phyloP scores from a whole-genome alignment of 2,888 invertebrate genomes.

The Keiferia lycopersicella region DNA sequence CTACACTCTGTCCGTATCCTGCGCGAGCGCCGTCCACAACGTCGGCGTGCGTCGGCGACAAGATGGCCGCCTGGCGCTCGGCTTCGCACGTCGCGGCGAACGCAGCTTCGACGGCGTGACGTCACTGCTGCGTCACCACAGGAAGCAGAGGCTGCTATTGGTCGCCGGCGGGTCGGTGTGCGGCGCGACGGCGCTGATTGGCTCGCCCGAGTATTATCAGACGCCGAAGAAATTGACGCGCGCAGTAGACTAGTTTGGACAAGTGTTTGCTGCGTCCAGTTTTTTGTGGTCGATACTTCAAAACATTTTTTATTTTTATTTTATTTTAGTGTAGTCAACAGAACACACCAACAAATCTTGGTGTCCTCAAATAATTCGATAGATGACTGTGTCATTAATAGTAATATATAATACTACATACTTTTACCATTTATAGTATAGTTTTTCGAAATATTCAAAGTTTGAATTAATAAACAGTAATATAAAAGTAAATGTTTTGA shows the following conservation, averaged over 20 bases:
- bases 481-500: too few relatives aligned
- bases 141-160: constrained; percentile 75
- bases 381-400: too few relatives aligned
- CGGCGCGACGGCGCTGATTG: constrained; percentile 75
- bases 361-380: too few relatives aligned
- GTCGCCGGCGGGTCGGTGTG: constrained; percentile 74
- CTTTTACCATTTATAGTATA: too few relatives aligned
- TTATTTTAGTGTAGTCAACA: too few relatives aligned
- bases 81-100: constrained; percentile 77
- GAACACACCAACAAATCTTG: too few relatives aligned
- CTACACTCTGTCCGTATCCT: constrained; percentile 80
- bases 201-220: constrained; percentile 69
- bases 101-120: constrained; percentile 75
- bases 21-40: constrained; percentile 78
- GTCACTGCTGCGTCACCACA: constrained; percentile 78
- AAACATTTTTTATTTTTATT: neutral
- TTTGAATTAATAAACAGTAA: too few relatives aligned
- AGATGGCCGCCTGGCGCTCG: constrained; percentile 79
- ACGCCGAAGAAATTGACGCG: constrained; percentile 63
- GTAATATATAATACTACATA: too few relatives aligned
- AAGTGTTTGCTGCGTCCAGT: neutral
- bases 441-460: too few relatives aligned
- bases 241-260: neutral
- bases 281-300: neutral
- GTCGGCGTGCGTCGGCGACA: constrained; percentile 77